Percentiles rank a stretch among this genome's conserved stretches.
Evolutionary conservation across 2,113 vertebrate genomes (phyloP).

Genomic region (Callipepla squamata): DNA sequence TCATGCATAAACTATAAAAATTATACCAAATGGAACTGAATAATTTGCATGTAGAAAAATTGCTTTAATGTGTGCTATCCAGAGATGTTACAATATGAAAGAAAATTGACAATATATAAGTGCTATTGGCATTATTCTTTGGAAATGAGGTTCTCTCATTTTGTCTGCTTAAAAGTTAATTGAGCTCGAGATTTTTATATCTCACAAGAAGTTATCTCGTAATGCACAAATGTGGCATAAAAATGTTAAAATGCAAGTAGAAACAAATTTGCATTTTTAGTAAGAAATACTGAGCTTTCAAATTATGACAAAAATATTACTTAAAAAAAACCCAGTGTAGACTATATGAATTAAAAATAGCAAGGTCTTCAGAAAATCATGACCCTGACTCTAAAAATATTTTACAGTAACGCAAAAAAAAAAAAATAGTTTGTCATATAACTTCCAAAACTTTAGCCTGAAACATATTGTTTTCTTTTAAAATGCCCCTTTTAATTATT

Average conservation of each 20-base stretch:
- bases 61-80: background rate
- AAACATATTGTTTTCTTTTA: slow-evolving; percentile 31
- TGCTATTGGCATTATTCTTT: background rate
- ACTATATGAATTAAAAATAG: background rate
- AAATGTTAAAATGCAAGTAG: background rate
- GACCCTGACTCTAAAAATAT: background rate
- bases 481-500: slow-evolving; percentile 39
- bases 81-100: background rate
- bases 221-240: background rate
- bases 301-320: background rate
- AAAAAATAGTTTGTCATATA: background rate
- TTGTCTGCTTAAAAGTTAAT: background rate
- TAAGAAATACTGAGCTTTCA: background rate
- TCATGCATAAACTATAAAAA: background rate
- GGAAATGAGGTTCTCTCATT: background rate
- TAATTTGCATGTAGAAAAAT: background rate
- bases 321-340: background rate
- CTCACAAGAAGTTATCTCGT: background rate
- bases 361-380: background rate
- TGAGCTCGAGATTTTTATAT: background rate
- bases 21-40: background rate
- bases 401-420: background rate
- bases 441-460: slow-evolving; percentile 13
- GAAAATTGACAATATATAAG: background rate
- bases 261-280: background rate